Evolutionary conservation across 2,797 vertebrate genomes (phyloP).

Genomic region (Serranus cabrilla): DNA sequence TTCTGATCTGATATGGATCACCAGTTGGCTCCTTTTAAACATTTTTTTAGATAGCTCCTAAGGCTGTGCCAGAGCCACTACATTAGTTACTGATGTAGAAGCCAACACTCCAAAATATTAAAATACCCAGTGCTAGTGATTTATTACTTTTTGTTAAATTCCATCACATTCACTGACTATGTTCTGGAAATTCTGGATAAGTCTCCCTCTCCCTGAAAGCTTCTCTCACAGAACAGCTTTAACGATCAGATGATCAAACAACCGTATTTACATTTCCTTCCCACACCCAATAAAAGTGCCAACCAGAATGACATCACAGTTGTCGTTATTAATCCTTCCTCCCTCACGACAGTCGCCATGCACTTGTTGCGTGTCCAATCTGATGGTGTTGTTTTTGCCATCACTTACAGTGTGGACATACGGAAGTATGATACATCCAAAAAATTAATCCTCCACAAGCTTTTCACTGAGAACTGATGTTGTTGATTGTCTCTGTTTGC

Average conservation of each 20-base stretch:
- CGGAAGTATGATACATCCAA: not conserved
- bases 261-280: constrained; percentile 24
- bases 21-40: not conserved
- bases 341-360: constrained; percentile 5
- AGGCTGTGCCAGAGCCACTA: not conserved
- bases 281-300: constrained; percentile 6
- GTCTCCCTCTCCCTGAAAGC: not conserved
- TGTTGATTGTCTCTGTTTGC: not conserved
- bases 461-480: not conserved
- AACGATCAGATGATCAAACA: constrained; percentile 30
- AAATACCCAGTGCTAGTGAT: not conserved
- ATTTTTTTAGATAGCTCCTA: not conserved
- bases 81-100: not conserved
- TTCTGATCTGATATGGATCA: not conserved
- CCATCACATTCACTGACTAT: constrained; percentile 10
- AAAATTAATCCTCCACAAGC: not conserved
- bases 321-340: constrained; percentile 16
- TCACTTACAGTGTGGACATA: not conserved
- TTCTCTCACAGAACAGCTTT: constrained; percentile 20
- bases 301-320: constrained; percentile 24
- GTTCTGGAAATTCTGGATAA: not conserved
- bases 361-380: constrained; percentile 18
- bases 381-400: not conserved
- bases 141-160: constrained; percentile 19
- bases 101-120: not conserved